Base-by-base conservation (phyloP, 2,113 vertebrate species). In the Daboia siamensis region DNA sequence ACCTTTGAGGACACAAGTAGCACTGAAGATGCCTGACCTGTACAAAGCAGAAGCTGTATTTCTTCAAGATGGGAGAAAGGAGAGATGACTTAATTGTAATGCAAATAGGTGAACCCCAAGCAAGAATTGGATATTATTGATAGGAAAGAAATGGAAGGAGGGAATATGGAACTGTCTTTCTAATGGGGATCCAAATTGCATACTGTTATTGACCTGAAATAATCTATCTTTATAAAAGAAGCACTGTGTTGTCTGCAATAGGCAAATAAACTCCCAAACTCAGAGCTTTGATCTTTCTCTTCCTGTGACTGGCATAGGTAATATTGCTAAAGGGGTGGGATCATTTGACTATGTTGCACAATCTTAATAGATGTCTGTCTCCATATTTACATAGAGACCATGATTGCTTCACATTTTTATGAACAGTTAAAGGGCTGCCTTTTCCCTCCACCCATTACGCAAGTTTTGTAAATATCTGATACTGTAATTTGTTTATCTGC, bases 351-450 rank as follows among this genome's bases (percentile, higher is more conserved):
- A 86, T 5, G 90, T 10, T n/a, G 86, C 93, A 15, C 80, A 96
- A 48, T 87, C 12, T 54, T 54, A 93, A 11, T 8, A 56, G 52
- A 10, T 89, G 90, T 88, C 95, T 39, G 94, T 85, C 84, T 59
- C 55, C 91, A 91, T 92, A 92, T 95, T 95, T 92, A n/a, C 57
- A 0, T 0, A 91, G 90, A 44, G 20, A 89, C 93, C 56, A 94
- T 96, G 97, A 96, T 97, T 95, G 98, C 97, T 98, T 98, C 97
- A 96, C 96, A 95, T 97, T 98, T 96, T 93, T 69, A 95, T 95
- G 96, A 91, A 96, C 95, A 94, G 92, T 97, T 92, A 98, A 99
- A 99, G 98, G 98, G 98, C 98, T 98, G 98, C 98, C 97, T 98
- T 98, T 97, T 97, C 97, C 96, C 96, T 94, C 94, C 96, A 97